Conservation (phyloP, 64 coral and sea anemone species). For the Stylophora pistillata region DNA sequence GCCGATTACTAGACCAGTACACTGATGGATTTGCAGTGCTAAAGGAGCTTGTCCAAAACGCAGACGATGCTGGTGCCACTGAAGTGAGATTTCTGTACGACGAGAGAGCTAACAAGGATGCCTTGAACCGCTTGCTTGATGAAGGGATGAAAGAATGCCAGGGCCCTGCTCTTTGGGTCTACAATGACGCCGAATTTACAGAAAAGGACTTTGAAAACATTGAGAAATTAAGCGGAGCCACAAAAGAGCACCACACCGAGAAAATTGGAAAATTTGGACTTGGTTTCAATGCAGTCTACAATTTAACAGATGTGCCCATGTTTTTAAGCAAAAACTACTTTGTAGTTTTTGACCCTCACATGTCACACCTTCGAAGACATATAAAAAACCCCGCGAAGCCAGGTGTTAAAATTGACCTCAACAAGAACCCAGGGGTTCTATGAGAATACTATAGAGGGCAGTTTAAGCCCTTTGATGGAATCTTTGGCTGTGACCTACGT, state of each 20-base stretch:
- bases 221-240: constrained; percentile 70
- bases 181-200: constrained; percentile 62
- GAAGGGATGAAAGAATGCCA: not conserved
- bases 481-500: constrained; percentile 75
- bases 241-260: constrained; percentile 67
- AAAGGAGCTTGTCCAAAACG: not conserved
- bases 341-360: constrained; percentile 83
- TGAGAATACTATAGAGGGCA: constrained; percentile 39
- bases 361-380: constrained; percentile 54
- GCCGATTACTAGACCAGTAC: not conserved
- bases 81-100: not conserved
- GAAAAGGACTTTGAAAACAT: constrained; percentile 91
- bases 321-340: constrained; percentile 71
- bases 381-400: constrained; percentile 58
- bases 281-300: constrained; percentile 96
- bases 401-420: constrained; percentile 73
- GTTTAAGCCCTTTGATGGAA: constrained; percentile 77
- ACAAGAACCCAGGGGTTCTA: constrained; percentile 41
- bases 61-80: not conserved
- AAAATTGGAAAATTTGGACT: constrained; percentile 95
- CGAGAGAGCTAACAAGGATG: not conserved
- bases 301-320: constrained; percentile 89
- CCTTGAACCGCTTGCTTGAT: not conserved
- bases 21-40: not conserved
- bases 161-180: constrained; percentile 63